Evolutionary conservation across 2,797 vertebrate genomes (phyloP).

Genomic region (Stomatorhinus walkeri): DNA sequence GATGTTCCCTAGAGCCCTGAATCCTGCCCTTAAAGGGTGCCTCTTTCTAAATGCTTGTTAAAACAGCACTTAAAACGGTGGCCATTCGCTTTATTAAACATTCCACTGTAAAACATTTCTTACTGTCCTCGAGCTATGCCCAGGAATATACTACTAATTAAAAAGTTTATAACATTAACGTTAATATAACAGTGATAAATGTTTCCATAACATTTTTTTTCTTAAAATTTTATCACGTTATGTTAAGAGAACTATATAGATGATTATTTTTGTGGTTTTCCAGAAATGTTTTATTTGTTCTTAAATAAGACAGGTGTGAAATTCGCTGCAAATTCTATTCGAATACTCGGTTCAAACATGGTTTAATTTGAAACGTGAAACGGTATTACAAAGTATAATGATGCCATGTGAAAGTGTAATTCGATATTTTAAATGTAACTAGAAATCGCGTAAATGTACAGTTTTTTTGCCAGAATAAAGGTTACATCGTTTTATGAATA

Average conservation of each 20-base stretch:
- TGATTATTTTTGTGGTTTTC: slow-evolving; percentile 17
- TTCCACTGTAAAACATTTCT: not conserved
- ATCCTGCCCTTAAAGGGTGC: not conserved
- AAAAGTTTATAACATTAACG: not conserved
- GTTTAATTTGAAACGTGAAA: not conserved
- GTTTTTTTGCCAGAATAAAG: slow-evolving; percentile 14
- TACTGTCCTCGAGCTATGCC: not conserved
- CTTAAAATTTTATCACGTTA: not conserved
- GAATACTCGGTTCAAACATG: not conserved
- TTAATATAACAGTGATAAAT: not conserved
- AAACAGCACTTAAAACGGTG: not conserved
- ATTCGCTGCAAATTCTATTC: not conserved
- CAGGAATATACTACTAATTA: not conserved
- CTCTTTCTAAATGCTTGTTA: not conserved
- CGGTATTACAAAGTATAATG: not conserved
- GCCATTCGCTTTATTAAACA: not conserved
- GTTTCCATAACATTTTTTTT: not conserved
- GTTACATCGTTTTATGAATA: not conserved
- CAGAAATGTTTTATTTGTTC: not conserved
- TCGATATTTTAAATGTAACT: not conserved
- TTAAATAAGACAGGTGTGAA: not conserved
- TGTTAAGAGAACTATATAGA: not conserved
- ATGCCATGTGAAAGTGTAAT: not conserved
- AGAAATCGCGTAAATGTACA: not conserved
- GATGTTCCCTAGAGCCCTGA: not conserved